A percentile compares a stretch with the other conserved stretches of the same genome.
phyloP scores from a whole-genome alignment of 2,888 invertebrate genomes.

The Thereva nobilitata region DNA sequence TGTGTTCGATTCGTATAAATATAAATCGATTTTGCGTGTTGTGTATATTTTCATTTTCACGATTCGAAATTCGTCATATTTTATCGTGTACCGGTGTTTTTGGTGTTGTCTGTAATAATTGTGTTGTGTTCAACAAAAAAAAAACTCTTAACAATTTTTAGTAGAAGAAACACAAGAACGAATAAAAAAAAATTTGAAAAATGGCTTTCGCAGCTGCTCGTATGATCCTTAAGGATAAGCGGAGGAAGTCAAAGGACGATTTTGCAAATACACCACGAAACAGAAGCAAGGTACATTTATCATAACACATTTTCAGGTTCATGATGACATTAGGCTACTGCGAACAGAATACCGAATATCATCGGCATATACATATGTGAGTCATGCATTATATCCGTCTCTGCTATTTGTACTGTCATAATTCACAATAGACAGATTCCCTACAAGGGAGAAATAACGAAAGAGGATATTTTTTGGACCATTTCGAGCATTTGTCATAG shows the following conservation, averaged over 20 bases:
- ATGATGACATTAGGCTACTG: not conserved
- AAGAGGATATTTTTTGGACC: too few relatives aligned
- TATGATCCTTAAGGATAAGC: slow-evolving; percentile 82
- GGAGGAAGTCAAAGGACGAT: slow-evolving; percentile 81
- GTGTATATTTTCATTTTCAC: too few relatives aligned
- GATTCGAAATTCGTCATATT: too few relatives aligned
- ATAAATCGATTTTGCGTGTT: not conserved
- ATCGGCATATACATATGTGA: too few relatives aligned
- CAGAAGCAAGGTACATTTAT: slow-evolving; percentile 74
- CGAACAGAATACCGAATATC: too few relatives aligned
- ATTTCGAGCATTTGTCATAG: too few relatives aligned
- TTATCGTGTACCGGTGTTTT: too few relatives aligned
- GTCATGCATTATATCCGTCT: too few relatives aligned
- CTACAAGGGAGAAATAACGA: too few relatives aligned
- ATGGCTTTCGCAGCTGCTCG: slow-evolving; percentile 86
- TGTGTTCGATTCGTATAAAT: not conserved
- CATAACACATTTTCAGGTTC: slow-evolving; percentile 6
- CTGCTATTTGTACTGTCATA: too few relatives aligned
- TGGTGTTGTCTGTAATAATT: too few relatives aligned
- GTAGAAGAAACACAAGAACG: not conserved
- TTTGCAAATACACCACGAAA: slow-evolving; percentile 70
- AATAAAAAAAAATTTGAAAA: slow-evolving; percentile 45
- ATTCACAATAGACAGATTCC: too few relatives aligned
- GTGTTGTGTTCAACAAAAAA: not conserved
- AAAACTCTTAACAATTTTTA: not conserved